A percentile compares a stretch with the other conserved stretches of the same genome.
These are phyloP conservation scores for Beris morrisii DNA, from an alignment of 2,888 invertebrate genomes.

Conservation along the genomic window DNA sequence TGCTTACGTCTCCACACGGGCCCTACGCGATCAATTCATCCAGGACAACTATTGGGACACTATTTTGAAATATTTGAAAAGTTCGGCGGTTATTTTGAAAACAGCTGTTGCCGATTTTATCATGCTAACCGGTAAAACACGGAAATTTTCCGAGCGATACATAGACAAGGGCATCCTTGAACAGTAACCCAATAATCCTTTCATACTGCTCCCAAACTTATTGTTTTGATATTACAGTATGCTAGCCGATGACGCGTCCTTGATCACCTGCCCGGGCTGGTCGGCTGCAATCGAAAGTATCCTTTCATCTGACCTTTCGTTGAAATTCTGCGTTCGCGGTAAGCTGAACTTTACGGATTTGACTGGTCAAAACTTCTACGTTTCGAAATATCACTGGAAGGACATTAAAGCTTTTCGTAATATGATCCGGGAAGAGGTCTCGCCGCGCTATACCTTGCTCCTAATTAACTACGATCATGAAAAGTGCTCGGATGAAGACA, in stretches of 20 bases:
- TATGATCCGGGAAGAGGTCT: conserved; percentile 47
- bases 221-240: conserved; percentile 25
- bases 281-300: conserved; percentile 64
- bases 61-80: conserved; percentile 47
- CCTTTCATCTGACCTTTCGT: conserved; percentile 62
- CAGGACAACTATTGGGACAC: conserved; percentile 43
- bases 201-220: background rate
- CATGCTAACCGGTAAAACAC: conserved; percentile 48
- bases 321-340: conserved; percentile 66
- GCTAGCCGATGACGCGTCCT: conserved; percentile 46
- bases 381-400: conserved; percentile 47
- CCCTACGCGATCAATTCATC: conserved; percentile 43
- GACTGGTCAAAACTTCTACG: conserved; percentile 55
- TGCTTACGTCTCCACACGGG: conserved; percentile 43
- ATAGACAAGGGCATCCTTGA: conserved; percentile 48
- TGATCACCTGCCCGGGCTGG: conserved; percentile 61
- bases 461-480: conserved; percentile 49
- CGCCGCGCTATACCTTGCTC: conserved; percentile 47
- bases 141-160: conserved; percentile 45
- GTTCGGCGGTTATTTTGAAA: conserved; percentile 47
- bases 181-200: conserved; percentile 42
- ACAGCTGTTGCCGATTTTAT: conserved; percentile 51
- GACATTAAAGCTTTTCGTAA: conserved; percentile 47
- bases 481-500: background rate
- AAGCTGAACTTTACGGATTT: conserved; percentile 64